A percentile compares a stretch with the other conserved stretches of the same genome.
Conservation (phyloP, 2,113 vertebrate genomes). For the Camelus dromedarius region DNA sequence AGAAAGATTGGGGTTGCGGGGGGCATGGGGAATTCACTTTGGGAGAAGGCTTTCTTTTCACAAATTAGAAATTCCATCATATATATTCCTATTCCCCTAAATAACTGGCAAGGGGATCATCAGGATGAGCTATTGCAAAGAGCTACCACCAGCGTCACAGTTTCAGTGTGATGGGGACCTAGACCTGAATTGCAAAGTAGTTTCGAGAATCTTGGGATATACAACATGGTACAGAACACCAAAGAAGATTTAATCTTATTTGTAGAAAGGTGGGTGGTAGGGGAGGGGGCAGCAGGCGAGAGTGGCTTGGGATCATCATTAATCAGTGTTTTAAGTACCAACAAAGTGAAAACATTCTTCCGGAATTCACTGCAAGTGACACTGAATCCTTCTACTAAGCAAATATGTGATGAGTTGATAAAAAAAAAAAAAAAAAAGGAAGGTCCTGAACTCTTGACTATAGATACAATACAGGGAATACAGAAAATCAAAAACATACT, state of each 20-base stretch:
- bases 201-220: slow-evolving; percentile 84
- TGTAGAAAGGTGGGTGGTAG: slow-evolving; percentile 81
- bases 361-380: slow-evolving; percentile 67
- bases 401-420: slow-evolving; percentile 79
- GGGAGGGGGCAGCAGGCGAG: slow-evolving; percentile 42
- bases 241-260: slow-evolving; percentile 86
- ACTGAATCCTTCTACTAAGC: slow-evolving; percentile 71
- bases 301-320: slow-evolving; percentile 77
- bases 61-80: slow-evolving; percentile 65
- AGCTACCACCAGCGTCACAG: slow-evolving; percentile 77
- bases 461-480: slow-evolving; percentile 80
- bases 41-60: slow-evolving; percentile 79
- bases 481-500: slow-evolving; percentile 83
- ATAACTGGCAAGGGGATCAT: slow-evolving; percentile 85
- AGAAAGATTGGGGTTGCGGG: background rate
- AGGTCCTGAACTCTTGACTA: slow-evolving; percentile 76
- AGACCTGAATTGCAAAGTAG: slow-evolving; percentile 88
- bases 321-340: slow-evolving; percentile 77
- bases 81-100: slow-evolving; percentile 81
- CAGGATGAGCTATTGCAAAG: slow-evolving; percentile 85
- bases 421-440: background rate
- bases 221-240: slow-evolving; percentile 83
- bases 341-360: slow-evolving; percentile 78
- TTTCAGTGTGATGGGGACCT: slow-evolving; percentile 74
- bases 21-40: background rate